A percentile compares a stretch with the other conserved stretches of the same genome.
Evolutionary conservation across 2,797 vertebrate species (phyloP).

Genomic region (Dryobates pubescens): DNA sequence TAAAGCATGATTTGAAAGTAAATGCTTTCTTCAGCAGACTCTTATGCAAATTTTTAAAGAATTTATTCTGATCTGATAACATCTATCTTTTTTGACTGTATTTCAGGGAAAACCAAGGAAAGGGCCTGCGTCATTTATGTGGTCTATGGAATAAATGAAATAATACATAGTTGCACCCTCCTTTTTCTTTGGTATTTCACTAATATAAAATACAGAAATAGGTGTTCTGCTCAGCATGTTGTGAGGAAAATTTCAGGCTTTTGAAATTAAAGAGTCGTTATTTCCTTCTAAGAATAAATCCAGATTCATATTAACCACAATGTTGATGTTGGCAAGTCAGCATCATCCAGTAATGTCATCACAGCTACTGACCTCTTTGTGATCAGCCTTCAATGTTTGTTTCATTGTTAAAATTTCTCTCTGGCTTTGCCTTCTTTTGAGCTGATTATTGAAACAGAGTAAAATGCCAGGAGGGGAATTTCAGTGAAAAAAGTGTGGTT

Average conservation of each 20-base stretch:
- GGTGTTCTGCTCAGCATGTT: background rate
- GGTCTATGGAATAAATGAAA: background rate
- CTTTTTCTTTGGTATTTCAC: background rate
- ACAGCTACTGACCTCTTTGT: background rate
- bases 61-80: background rate
- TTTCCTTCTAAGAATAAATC: background rate
- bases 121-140: background rate
- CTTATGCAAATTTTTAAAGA: rapidly evolving
- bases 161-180: rapidly evolving
- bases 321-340: background rate
- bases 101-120: background rate
- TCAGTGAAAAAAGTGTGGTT: background rate
- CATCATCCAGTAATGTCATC: background rate
- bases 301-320: background rate
- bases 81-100: background rate
- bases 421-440: background rate
- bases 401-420: background rate
- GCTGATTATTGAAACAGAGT: background rate
- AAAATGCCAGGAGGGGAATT: background rate
- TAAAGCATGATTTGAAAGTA: background rate
- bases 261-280: background rate
- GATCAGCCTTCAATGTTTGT: background rate
- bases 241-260: background rate
- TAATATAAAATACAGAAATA: background rate
- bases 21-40: background rate